Base-by-base conservation (phyloP, 2,797 vertebrate genomes). In the Gobio occitaniae region DNA sequence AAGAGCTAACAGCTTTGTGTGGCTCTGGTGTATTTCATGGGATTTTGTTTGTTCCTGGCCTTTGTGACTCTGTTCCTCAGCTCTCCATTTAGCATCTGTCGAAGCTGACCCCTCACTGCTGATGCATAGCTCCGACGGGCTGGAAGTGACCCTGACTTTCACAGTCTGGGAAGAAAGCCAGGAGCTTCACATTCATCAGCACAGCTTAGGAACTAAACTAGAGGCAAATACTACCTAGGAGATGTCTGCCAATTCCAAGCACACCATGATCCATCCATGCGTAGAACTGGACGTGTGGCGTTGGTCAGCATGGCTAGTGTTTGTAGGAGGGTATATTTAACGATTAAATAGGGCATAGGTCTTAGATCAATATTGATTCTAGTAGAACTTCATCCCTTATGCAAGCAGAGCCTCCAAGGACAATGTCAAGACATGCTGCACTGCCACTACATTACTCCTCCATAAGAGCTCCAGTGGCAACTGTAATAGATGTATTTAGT, bases 161-260 rank as follows among this genome's bases (percentile, higher is more conserved):
- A 86, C 84, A 86, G 50, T 90, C 89, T 90, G 90, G 92, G 93
- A 93, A 85, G 25, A 44, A 72, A 89, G 91, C 92, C 92, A 92
- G 84, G 54, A 85, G 83, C 80, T 87, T 68, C 61, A 61, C 83
- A 84, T 85, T 89, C 83, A 85, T 75, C 56, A 63, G 29, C 75
- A 59, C 50, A 52, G 29, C 68, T 85, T 69, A 19, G 59, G 36
- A 85, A 78, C 48, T 78, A 78, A 47, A 77, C 48, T 4, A 74
- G 84, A 70, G 59, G 38, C 76, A 83, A 70, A 68, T 25, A n/a
- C 56, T 84, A 68, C 63, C 86, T 83, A 52, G 56, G 16, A 54
- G 72, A 75, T 50, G 36, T 77, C 63, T 84, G 72, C 61, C 82
- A 84, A 78, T 71, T 44, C 75, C 25, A 69, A 44, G n/a, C 82